phyloP scores from a whole-genome alignment of 2,888 invertebrate species.

The Biston stratarius region DNA sequence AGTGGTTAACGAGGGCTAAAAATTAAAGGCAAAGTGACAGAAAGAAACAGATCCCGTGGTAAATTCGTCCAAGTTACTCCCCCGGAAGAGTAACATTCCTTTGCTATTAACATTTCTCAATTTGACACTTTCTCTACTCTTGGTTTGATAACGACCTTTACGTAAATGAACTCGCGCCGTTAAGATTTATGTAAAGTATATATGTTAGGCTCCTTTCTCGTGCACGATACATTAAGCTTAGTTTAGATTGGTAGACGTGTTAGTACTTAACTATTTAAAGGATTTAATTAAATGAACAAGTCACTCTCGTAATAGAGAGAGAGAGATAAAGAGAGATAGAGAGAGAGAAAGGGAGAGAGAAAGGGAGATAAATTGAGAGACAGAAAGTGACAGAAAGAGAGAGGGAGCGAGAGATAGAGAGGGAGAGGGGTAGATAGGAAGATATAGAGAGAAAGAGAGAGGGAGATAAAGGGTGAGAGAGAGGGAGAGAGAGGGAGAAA shows the following conservation, averaged over 20 bases:
- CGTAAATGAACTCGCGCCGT: slow-evolving; percentile 27
- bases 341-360: too few relatives aligned
- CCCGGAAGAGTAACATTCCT: slow-evolving; percentile 22
- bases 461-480: too few relatives aligned
- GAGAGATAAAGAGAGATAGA: too few relatives aligned
- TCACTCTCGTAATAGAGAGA: too few relatives aligned
- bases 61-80: slow-evolving; percentile 2
- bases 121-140: slow-evolving; percentile 33
- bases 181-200: slow-evolving; percentile 34
- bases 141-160: slow-evolving; percentile 35
- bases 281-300: background rate
- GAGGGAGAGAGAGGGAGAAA: too few relatives aligned
- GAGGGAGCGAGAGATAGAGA: too few relatives aligned
- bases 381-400: too few relatives aligned
- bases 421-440: too few relatives aligned
- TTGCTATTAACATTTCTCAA: slow-evolving; percentile 29
- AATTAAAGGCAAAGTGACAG: too few relatives aligned
- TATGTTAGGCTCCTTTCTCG: slow-evolving; percentile 7
- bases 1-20: too few relatives aligned
- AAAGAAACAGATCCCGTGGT: background rate
- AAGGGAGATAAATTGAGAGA: too few relatives aligned
- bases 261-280: background rate
- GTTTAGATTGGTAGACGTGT: background rate
- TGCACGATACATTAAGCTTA: background rate
- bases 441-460: too few relatives aligned